Percentiles rank a stretch among this genome's conserved stretches.
Evolutionary conservation across 2,113 vertebrate species (phyloP).

Genomic region (Laticauda colubrina): DNA sequence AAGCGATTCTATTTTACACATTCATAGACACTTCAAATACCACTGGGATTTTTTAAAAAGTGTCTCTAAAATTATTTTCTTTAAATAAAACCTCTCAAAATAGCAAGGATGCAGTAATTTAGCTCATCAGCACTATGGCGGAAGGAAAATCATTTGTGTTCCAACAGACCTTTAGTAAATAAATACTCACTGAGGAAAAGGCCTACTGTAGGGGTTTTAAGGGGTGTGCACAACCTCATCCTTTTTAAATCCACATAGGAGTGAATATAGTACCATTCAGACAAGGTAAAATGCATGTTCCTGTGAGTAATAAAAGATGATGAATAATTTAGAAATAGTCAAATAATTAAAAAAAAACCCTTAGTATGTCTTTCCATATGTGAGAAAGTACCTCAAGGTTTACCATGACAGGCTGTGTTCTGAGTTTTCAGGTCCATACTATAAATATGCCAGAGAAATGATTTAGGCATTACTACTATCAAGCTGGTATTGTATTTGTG

Average conservation of each 20-base stretch:
- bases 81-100: not conserved
- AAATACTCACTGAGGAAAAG: not conserved
- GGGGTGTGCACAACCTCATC: not conserved
- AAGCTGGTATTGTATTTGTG: conserved; percentile 3
- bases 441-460: not conserved
- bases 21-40: not conserved
- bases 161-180: not conserved
- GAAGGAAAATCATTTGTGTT: not conserved
- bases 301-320: not conserved
- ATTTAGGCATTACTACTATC: not conserved
- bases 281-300: not conserved
- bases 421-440: not conserved
- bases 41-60: not conserved
- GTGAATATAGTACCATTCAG: not conserved
- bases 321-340: not conserved
- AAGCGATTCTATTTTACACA: not conserved
- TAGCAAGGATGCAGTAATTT: not conserved
- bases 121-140: not conserved
- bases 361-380: not conserved
- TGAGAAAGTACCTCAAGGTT: not conserved
- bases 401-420: not conserved
- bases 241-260: not conserved
- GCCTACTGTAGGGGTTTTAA: not conserved
- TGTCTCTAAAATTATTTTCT: not conserved
- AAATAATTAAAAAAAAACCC: not conserved